A percentile compares a stretch with the other conserved stretches of the same genome.
Evolutionary conservation across 2,113 vertebrate genomes (phyloP).

Genomic region (Serinus canaria): DNA sequence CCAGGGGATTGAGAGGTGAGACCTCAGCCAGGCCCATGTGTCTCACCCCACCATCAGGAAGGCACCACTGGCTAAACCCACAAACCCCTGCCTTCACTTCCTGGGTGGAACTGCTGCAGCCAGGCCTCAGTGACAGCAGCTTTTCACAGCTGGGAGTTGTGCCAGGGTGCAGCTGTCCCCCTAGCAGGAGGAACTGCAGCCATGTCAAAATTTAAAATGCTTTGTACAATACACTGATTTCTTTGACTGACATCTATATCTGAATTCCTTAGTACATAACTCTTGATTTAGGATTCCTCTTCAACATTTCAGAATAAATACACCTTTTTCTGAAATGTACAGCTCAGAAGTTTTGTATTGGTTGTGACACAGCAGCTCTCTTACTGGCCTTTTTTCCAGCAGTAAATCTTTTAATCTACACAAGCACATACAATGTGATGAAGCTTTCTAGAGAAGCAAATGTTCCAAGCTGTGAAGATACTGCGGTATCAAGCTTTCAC

Average conservation of each 20-base stretch:
- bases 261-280: neutral
- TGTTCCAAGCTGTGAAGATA: neutral
- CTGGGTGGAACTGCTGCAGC: neutral
- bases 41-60: neutral
- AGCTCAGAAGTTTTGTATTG: neutral
- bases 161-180: neutral
- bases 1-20: neutral
- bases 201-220: neutral
- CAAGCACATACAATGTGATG: fast-evolving
- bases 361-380: neutral
- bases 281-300: neutral
- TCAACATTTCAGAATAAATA: neutral
- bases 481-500: neutral
- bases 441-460: neutral
- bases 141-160: neutral
- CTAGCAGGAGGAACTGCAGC: neutral
- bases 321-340: neutral
- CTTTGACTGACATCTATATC: too few relatives aligned
- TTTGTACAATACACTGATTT: fast-evolving
- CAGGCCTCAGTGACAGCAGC: neutral
- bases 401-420: neutral
- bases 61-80: neutral
- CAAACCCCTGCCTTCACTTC: fast-evolving
- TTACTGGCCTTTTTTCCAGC: neutral
- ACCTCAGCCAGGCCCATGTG: fast-evolving